These are phyloP conservation scores for Ceyx margarethae DNA, from an alignment of 2,113 vertebrate genomes.

Conservation along the genomic window DNA sequence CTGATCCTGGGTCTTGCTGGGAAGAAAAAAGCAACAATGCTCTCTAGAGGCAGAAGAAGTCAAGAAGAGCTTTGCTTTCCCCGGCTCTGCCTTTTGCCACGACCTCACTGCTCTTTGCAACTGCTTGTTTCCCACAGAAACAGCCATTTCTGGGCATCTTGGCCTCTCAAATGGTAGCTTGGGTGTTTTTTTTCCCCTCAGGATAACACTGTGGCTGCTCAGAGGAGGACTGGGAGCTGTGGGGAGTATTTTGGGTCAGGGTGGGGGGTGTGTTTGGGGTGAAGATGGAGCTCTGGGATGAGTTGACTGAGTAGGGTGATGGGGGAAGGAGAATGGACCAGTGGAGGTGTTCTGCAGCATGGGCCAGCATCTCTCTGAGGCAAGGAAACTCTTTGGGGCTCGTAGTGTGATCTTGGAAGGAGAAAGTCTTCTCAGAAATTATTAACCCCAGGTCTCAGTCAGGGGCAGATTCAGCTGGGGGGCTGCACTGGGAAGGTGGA, in stretches of 20 bases:
- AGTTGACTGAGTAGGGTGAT: accelerated
- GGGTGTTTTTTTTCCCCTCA: neutral
- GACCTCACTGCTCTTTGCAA: neutral
- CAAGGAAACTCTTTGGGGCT: neutral
- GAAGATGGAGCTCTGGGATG: neutral
- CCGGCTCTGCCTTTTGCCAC: neutral
- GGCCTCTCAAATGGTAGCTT: neutral
- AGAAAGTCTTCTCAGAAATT: neutral
- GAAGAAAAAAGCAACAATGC: conserved; percentile 67
- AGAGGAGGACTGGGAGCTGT: neutral
- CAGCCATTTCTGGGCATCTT: neutral
- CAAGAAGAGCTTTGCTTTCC: neutral
- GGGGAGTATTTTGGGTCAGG: neutral
- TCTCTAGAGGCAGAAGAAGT: conserved; percentile 65
- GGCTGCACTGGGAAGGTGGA: neutral
- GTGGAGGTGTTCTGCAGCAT: neutral
- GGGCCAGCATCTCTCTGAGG: accelerated
- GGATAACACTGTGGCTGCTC: accelerated
- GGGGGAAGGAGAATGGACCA: neutral
- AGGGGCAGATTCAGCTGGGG: neutral
- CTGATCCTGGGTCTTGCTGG: neutral
- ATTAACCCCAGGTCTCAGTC: neutral
- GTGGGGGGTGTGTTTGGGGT: neutral
- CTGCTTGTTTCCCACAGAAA: neutral
- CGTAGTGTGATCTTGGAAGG: neutral